A percentile compares a stretch with the other conserved stretches of the same genome.
These are phyloP conservation scores for Eublepharis macularius DNA, from an alignment of 2,113 vertebrate genomes.

Conservation along the genomic window DNA sequence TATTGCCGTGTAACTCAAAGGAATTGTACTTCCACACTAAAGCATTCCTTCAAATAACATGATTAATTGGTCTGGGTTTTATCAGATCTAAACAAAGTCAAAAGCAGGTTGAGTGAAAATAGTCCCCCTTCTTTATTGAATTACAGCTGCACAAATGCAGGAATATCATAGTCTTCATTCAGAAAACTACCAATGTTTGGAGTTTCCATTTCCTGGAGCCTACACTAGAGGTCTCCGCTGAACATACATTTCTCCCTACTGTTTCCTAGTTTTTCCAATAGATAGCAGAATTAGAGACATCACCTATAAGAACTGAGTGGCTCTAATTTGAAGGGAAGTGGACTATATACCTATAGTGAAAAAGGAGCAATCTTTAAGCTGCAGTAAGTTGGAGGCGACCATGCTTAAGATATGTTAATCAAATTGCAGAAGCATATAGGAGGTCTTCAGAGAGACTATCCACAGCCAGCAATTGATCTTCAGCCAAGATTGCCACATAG, in stretches of 20 bases:
- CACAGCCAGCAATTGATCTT: background rate
- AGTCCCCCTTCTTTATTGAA: background rate
- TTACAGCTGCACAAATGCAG: background rate
- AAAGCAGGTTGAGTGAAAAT: background rate
- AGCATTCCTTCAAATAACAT: background rate
- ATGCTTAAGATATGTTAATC: background rate
- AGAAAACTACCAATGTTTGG: background rate
- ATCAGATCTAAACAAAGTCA: background rate
- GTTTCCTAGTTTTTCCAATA: background rate
- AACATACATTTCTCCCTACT: background rate
- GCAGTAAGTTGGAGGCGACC: background rate
- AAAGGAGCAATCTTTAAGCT: background rate
- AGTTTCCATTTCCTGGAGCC: background rate
- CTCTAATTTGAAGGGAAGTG: background rate
- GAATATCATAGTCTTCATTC: background rate
- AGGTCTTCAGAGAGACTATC: background rate
- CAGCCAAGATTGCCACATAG: background rate
- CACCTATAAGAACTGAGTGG: background rate
- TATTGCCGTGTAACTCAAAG: background rate
- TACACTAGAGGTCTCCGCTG: slow-evolving; percentile 54
- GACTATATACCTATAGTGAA: background rate
- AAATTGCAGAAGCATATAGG: background rate
- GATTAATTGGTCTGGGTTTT: background rate
- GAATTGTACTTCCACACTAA: background rate
- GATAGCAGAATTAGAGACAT: background rate